Percentiles rank a stretch among this genome's conserved stretches.
These are phyloP conservation scores for Celastrina argiolus DNA, from an alignment of 2,888 invertebrate genomes.

Conservation along the genomic window DNA sequence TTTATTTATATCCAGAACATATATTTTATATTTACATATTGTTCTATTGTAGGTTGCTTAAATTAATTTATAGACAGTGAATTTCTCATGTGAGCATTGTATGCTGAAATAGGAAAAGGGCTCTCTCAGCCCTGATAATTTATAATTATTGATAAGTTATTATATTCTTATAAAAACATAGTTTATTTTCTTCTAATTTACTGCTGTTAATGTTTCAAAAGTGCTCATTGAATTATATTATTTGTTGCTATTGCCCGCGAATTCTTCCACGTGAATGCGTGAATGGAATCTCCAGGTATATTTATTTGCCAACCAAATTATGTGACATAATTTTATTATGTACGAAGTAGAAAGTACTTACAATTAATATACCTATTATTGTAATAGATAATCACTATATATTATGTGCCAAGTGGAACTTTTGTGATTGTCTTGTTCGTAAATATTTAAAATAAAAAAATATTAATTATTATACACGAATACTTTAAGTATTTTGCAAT, in stretches of 20 bases:
- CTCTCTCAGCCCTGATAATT: too few relatives aligned
- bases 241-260: too few relatives aligned
- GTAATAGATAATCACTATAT: background rate
- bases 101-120: too few relatives aligned
- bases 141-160: too few relatives aligned
- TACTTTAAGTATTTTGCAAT: constrained; percentile 18
- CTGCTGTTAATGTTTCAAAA: too few relatives aligned
- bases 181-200: background rate
- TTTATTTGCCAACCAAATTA: too few relatives aligned
- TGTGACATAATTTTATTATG: background rate
- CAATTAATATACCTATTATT: background rate
- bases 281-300: too few relatives aligned
- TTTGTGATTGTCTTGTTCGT: constrained; percentile 8
- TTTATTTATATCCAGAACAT: constrained; percentile 16
- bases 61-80: background rate
- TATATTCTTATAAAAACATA: too few relatives aligned
- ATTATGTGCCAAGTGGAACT: constrained; percentile 16
- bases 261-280: too few relatives aligned
- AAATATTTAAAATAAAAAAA: background rate
- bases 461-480: background rate
- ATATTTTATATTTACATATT: constrained; percentile 4
- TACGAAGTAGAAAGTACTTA: background rate
- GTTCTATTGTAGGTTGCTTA: background rate
- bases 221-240: too few relatives aligned
- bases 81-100: background rate